Evolutionary conservation across 2,888 invertebrate species (phyloP).

Genomic region (Heterodera filipjevi): DNA sequence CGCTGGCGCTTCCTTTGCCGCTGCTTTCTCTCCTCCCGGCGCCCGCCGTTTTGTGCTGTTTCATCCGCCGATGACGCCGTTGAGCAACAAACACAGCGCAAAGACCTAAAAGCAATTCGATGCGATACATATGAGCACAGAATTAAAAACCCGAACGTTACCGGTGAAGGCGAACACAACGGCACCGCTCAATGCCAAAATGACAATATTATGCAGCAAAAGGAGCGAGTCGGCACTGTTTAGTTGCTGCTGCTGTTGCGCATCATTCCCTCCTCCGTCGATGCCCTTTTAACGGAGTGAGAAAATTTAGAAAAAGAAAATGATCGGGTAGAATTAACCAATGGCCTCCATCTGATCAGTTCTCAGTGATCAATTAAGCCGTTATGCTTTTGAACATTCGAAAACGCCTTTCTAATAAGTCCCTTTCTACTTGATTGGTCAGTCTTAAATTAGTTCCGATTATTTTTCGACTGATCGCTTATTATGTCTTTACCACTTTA

Average conservation of each 20-base stretch:
- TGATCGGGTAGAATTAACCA: no score
- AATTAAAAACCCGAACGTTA: not conserved
- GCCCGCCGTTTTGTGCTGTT: constrained; percentile 6
- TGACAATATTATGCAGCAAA: constrained; percentile 33
- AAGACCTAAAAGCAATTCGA: constrained; percentile 4
- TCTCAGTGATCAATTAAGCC: not conserved
- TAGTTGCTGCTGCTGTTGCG: constrained; percentile 17
- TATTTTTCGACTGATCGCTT: no score
- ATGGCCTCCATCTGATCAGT: not conserved
- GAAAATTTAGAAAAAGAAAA: not conserved
- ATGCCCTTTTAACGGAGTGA: not conserved
- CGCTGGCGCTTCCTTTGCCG: constrained; percentile 6
- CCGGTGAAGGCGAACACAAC: constrained; percentile 35
- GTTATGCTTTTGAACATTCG: no score
- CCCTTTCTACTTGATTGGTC: no score
- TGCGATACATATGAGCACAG: not conserved
- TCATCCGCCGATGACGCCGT: constrained; percentile 30
- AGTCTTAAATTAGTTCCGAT: no score
- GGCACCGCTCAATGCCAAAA: constrained; percentile 33
- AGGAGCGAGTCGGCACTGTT: constrained; percentile 21
- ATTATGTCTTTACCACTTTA: no score
- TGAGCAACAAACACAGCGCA: constrained; percentile 29
- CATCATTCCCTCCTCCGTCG: constrained; percentile 7
- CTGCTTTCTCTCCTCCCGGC: not conserved
- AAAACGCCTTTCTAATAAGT: no score